Evolutionary conservation across 2,797 vertebrate species (phyloP).

Genomic region (Eulemur albifrons): DNA sequence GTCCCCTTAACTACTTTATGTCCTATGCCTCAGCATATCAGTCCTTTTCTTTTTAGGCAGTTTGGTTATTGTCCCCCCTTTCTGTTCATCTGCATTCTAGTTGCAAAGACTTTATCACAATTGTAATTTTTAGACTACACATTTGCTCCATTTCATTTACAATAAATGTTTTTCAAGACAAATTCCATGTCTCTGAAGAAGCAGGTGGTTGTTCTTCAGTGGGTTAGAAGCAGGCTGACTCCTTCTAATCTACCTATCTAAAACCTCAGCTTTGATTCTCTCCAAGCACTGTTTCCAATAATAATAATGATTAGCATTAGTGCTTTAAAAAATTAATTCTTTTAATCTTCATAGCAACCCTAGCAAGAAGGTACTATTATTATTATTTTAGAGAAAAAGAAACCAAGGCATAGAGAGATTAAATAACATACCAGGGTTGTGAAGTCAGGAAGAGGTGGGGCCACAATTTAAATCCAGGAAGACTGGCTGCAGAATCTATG

Average conservation of each 20-base stretch:
- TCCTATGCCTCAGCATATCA: background rate
- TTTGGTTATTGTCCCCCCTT: background rate
- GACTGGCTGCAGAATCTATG: background rate
- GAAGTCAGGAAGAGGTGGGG: background rate
- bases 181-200: background rate
- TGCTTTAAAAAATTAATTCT: constrained; percentile 25
- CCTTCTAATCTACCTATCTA: background rate
- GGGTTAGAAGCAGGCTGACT: background rate
- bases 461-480: background rate
- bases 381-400: constrained; percentile 18
- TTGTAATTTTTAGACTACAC: background rate
- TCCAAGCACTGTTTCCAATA: background rate
- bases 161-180: background rate
- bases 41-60: background rate
- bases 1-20: background rate
- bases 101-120: background rate
- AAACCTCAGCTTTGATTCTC: background rate
- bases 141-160: constrained; percentile 18
- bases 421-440: background rate
- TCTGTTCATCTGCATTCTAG: background rate
- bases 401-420: background rate
- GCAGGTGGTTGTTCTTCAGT: background rate
- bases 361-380: background rate
- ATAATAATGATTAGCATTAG: background rate
- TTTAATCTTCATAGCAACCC: background rate